A percentile compares a stretch with the other conserved stretches of the same genome.
Conservation (phyloP, 2,797 vertebrate genomes). For the Microcaecilia unicolor region DNA sequence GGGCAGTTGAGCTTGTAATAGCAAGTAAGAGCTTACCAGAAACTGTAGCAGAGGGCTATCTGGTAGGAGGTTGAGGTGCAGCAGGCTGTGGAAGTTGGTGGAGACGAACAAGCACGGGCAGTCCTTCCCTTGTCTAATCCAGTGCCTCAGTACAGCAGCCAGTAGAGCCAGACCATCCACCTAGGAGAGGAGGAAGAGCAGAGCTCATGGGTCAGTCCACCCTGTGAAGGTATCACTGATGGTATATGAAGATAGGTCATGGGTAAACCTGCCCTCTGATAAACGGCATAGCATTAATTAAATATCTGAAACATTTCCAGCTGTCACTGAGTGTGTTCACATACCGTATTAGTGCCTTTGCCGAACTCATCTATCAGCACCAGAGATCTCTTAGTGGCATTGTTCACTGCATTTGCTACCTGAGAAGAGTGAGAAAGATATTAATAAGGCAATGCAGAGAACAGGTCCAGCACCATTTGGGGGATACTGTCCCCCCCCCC, state of each 20-base stretch:
- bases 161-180: constrained; percentile 86
- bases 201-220: not conserved
- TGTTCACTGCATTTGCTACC: constrained; percentile 85
- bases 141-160: constrained; percentile 77
- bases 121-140: constrained; percentile 60
- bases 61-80: constrained; percentile 78
- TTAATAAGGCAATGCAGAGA: too few species aligned
- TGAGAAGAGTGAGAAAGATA: constrained; percentile 25
- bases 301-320: too few species aligned
- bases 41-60: constrained; percentile 67
- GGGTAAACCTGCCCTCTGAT: too few species aligned
- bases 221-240: too few species aligned
- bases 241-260: too few species aligned
- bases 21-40: constrained; percentile 53
- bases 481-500: not conserved
- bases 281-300: too few species aligned
- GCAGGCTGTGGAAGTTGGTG: constrained; percentile 89
- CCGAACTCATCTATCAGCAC: constrained; percentile 96
- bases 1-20: too few species aligned
- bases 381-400: constrained; percentile 78
- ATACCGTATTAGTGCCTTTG: constrained; percentile 92
- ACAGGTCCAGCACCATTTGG: too few species aligned
- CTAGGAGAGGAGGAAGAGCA: constrained; percentile 25
- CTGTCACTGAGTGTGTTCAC: too few species aligned
- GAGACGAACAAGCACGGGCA: constrained; percentile 83